phyloP scores from a whole-genome alignment of 2,797 vertebrate species.

The Gallinago nigripennis region DNA sequence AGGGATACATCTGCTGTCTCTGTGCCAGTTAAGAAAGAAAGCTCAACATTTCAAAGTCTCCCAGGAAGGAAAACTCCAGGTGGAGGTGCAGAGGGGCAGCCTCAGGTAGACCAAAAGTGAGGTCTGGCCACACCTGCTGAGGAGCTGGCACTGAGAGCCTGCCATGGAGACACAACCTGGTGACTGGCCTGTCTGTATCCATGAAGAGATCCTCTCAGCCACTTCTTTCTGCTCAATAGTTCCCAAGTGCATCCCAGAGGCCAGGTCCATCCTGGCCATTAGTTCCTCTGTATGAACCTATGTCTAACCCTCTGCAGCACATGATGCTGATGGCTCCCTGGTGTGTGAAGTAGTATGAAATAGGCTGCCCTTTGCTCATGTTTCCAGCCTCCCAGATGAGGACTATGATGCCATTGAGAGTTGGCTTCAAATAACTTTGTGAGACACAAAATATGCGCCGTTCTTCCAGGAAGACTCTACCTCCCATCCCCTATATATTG shows the following conservation, averaged over 20 bases:
- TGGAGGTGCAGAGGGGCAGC: not conserved
- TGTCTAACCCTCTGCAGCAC: not conserved
- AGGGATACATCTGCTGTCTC: not conserved
- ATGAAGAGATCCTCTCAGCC: not conserved
- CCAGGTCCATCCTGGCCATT: not conserved
- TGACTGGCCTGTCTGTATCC: not conserved
- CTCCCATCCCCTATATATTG: not conserved
- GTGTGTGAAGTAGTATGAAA: not conserved
- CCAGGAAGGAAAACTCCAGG: not conserved
- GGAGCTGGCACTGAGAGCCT: not conserved
- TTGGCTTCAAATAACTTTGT: not conserved
- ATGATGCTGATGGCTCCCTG: constrained; percentile 4
- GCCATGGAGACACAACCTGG: not conserved
- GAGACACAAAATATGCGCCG: not conserved
- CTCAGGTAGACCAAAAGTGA: not conserved
- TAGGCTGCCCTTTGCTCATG: not conserved
- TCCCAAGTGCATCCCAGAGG: not conserved
- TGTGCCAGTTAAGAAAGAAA: not conserved
- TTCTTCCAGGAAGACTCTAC: not conserved
- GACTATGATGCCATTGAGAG: not conserved
- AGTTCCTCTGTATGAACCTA: not conserved
- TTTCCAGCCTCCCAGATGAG: not conserved
- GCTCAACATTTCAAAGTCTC: not conserved
- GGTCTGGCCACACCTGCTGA: not conserved
- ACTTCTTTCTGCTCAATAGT: not conserved